These are phyloP conservation scores for Urocynchramus pylzowi DNA, from an alignment of 2,113 vertebrate species.

Conservation along the genomic window DNA sequence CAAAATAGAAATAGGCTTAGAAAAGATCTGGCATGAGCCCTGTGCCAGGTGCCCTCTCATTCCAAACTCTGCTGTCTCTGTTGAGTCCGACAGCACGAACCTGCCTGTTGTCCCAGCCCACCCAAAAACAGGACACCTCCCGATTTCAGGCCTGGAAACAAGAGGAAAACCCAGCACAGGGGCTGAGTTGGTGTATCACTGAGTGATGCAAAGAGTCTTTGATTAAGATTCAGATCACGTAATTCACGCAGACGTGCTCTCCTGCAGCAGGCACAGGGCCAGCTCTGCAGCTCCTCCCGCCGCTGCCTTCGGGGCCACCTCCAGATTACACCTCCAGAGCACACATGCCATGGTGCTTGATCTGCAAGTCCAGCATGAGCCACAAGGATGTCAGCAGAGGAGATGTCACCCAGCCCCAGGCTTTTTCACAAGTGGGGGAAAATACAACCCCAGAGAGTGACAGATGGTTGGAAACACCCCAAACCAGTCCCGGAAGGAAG, in stretches of 20 bases:
- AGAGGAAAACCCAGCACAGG: background rate
- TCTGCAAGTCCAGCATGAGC: background rate
- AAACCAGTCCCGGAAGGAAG: background rate
- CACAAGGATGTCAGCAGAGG: accelerated
- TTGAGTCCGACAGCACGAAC: background rate
- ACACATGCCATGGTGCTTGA: background rate
- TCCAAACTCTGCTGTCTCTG: background rate
- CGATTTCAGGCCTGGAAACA: background rate
- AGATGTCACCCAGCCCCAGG: background rate
- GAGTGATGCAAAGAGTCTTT: background rate
- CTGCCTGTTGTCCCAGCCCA: background rate
- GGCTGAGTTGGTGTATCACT: background rate
- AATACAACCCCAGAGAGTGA: background rate
- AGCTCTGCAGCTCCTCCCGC: background rate
- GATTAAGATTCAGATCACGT: background rate
- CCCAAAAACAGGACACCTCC: background rate
- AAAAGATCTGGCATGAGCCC: background rate
- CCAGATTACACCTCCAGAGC: background rate
- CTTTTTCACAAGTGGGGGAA: background rate
- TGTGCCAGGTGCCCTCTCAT: background rate
- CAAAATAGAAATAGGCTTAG: background rate
- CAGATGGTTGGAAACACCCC: background rate
- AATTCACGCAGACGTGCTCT: background rate
- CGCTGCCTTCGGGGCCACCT: background rate
- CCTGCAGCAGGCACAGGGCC: background rate